Evolutionary conservation across 1,140 invertebrate genomes (phyloP), one percentile per base, ranked within the genome.

Genomic region (Danaus plexippus): DNA sequence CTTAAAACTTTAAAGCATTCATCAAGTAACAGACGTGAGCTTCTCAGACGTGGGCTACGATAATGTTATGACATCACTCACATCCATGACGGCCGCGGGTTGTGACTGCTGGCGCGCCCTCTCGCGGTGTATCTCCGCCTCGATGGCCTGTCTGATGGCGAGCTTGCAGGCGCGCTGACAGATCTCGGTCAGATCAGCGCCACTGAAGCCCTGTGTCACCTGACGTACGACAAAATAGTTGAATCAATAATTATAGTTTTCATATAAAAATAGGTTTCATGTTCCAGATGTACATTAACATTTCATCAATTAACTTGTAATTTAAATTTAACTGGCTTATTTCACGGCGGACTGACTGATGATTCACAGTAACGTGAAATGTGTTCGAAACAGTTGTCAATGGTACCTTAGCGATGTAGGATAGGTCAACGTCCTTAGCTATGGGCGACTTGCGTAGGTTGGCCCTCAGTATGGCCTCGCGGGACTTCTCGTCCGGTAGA

Each of bases 151-250:
- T 57, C 98, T 91, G 88, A 99, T 99, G 61, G 98, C 98, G 63
- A 99, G 89, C 88, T 99, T 99, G 88, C 98, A 99, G 13, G 98
- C 98, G 63, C 98, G 91, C 88, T 99, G 98, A 88, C 98, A 99
- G 75, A 99, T 98, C 90, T 99, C 98, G 44, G 98, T 99, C 73
- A 99, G 89, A 89, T 99, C 98, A 61, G 98, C 98, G 70, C 98
- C 98, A 60, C 97, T 98, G 89, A 99, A 99, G 40, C 98, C 98
- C 72, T 88, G 85, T 13, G 87, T 88, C 64, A 88, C 87, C 1
- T n/a, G 11, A 48, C 10, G 9, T 9, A 12, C 12, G 12, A 49
- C 9, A 22, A 12, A 47, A 11, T 47, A 9, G 10, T 47, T 15
- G 15, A 15, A 15, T 15, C 15, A 15, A 15, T 15, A 22, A 11